Evolutionary conservation across 2,797 vertebrate species (phyloP), one percentile per base, ranked within the genome.

Genomic region (Avahi laniger): DNA sequence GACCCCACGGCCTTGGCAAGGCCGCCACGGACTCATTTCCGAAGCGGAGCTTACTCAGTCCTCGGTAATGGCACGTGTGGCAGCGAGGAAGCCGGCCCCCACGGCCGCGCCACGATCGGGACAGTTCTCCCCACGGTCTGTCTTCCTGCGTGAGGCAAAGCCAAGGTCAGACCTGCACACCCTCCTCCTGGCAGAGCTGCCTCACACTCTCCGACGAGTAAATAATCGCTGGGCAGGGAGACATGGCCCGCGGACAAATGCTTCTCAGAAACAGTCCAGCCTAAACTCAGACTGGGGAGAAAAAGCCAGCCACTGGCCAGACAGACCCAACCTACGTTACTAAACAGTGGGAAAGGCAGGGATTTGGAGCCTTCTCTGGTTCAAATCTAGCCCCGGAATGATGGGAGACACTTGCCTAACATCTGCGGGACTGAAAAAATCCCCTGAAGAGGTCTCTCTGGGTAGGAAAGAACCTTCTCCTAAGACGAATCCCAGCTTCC

Each of bases 351-450:
- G 46, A 78, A 70, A 65, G 17, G 24, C 26, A 13, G 35, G 3
- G 18, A 20, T 76, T 48, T 7, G 57, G 41, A 12, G n/a, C 24
- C 30, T 50, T 17, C n/a, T 50, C 78, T n/a, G 43, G 50, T 28
- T 41, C 8, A 43, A 63, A 69, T 35, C 65, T 20, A 26, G 28
- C 43, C 24, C 61, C 15, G 0, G 7, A 24, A 35, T 0, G 5
- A 30, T 5, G 30, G 26, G 30, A 12, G 17, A 18, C 5, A 0
- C 35, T 24, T 2, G 1, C 9, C 11, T 1, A n/a, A 33, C 28
- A 1, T 4, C 57, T 3, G 15, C 0, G 0, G 30, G 63, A 59
- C 86, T 30, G 13, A 20, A n/a, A 14, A 12, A 13, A 6, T 2
- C 50, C 52, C 82, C 5, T 2, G 0, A 17, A 48, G 79, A 2